Conservation (phyloP, 1,140 invertebrate species). For the Microplitis mediator region DNA sequence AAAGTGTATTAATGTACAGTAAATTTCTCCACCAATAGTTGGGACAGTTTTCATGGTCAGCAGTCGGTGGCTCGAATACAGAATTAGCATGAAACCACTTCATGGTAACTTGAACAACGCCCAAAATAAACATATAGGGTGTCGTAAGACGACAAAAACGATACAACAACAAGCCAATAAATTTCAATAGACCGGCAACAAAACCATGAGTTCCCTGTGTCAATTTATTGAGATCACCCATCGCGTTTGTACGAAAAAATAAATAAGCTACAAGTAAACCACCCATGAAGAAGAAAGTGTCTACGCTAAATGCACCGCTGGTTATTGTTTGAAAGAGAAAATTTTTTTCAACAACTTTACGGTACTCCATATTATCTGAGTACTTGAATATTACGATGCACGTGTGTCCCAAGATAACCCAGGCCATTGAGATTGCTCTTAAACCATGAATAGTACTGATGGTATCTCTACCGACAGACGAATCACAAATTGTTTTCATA, state of each 20-base stretch:
- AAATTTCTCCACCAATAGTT: conserved; percentile 88
- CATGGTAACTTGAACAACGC: conserved; percentile 78
- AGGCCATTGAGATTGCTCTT: conserved; percentile 85
- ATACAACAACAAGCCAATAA: conserved; percentile 79
- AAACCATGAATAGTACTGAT: conserved; percentile 83
- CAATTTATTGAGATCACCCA: conserved; percentile 76
- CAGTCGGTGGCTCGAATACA: conserved; percentile 79
- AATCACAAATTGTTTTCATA: conserved; percentile 77
- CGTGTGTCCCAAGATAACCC: conserved; percentile 91
- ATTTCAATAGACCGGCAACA: conserved; percentile 73
- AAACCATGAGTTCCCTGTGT: conserved; percentile 75
- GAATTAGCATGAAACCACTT: conserved; percentile 82
- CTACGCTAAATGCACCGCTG: conserved; percentile 88
- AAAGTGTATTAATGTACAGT: conserved; percentile 83
- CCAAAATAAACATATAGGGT: conserved; percentile 83
- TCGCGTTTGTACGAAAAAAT: conserved; percentile 82
- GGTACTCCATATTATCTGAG: conserved; percentile 81
- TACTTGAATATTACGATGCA: conserved; percentile 85
- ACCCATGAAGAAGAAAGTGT: conserved; percentile 90
- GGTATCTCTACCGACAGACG: conserved; percentile 78
- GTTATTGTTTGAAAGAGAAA: conserved; percentile 83
- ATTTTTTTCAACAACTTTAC: conserved; percentile 78
- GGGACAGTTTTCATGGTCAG: conserved; percentile 80
- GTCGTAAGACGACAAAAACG: conserved; percentile 79
- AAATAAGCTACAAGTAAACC: conserved; percentile 81